A percentile compares a stretch with the other conserved stretches of the same genome.
Conservation (phyloP, 2,888 invertebrate genomes). For the Barypeithes pellucidus region DNA sequence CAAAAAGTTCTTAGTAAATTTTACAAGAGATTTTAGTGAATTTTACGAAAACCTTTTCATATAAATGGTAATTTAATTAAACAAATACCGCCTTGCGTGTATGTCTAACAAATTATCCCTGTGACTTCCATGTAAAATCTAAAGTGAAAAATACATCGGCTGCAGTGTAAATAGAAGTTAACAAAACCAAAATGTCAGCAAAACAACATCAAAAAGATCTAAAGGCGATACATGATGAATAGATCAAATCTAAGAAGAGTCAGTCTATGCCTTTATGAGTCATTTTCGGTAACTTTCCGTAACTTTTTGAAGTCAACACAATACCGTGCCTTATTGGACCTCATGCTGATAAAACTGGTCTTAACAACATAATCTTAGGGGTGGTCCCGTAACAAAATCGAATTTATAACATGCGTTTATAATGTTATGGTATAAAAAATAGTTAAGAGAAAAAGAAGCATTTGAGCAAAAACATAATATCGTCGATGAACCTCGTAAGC, state of each 20-base stretch:
- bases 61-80: too few relatives aligned
- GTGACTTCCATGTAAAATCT: constrained; percentile 1
- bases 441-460: too few relatives aligned
- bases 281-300: constrained; percentile 31
- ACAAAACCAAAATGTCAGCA: constrained; percentile 33
- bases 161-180: neutral
- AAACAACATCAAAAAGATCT: neutral
- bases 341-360: constrained; percentile 36
- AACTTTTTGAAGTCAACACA: constrained; percentile 26
- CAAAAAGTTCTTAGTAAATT: too few relatives aligned
- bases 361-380: constrained; percentile 42
- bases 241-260: constrained; percentile 31
- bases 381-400: constrained; percentile 33
- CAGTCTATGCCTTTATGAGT: constrained; percentile 22
- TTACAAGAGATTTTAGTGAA: too few relatives aligned
- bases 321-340: constrained; percentile 23
- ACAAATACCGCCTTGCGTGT: constrained; percentile 3
- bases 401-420: constrained; percentile 10
- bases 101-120: constrained; percentile 5
- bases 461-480: too few relatives aligned
- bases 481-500: too few relatives aligned
- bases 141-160: neutral
- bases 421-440: constrained; percentile 2
- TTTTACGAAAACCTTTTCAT: too few relatives aligned
- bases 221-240: constrained; percentile 32